These are phyloP conservation scores for Anastrepha ludens DNA, from an alignment of 1,140 invertebrate species.

Conservation along the genomic window DNA sequence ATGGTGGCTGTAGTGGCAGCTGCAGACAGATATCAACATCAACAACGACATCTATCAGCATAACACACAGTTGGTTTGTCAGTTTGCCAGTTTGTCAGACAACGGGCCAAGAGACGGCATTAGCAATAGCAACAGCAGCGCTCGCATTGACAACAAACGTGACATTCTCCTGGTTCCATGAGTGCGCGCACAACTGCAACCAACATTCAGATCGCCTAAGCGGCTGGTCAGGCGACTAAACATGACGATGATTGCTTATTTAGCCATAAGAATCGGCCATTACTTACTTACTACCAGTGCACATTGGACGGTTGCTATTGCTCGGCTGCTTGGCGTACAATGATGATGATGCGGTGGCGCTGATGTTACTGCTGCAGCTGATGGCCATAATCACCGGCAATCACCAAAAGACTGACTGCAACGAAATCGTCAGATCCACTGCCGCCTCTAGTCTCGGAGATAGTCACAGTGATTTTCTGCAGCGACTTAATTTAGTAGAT, in stretches of 20 bases:
- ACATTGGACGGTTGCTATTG: background rate
- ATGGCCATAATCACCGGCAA: slow-evolving; percentile 48
- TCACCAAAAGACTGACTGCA: slow-evolving; percentile 24
- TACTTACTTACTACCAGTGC: slow-evolving; percentile 10
- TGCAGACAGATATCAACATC: slow-evolving; percentile 44
- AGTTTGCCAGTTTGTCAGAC: background rate
- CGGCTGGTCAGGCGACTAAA: slow-evolving; percentile 29
- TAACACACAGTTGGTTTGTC: background rate
- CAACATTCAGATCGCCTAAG: slow-evolving; percentile 11
- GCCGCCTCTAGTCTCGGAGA: background rate
- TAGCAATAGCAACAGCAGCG: slow-evolving; percentile 46
- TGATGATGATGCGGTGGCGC: slow-evolving; percentile 34
- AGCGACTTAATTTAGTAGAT: slow-evolving; percentile 73
- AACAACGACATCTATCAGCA: slow-evolving; percentile 47
- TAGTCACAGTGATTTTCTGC: slow-evolving; percentile 52
- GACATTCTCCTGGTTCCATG: slow-evolving; percentile 55
- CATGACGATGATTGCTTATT: slow-evolving; percentile 73
- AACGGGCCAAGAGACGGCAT: background rate
- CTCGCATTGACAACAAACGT: slow-evolving; percentile 57
- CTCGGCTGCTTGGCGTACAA: no score
- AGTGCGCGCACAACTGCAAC: slow-evolving; percentile 18
- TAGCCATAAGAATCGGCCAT: slow-evolving; percentile 61
- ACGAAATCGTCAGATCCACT: slow-evolving; percentile 7
- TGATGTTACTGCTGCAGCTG: slow-evolving; percentile 12
- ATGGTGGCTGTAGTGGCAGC: background rate